Conservation (phyloP, 2,797 vertebrate genomes). For the Furcifer pardalis region DNA sequence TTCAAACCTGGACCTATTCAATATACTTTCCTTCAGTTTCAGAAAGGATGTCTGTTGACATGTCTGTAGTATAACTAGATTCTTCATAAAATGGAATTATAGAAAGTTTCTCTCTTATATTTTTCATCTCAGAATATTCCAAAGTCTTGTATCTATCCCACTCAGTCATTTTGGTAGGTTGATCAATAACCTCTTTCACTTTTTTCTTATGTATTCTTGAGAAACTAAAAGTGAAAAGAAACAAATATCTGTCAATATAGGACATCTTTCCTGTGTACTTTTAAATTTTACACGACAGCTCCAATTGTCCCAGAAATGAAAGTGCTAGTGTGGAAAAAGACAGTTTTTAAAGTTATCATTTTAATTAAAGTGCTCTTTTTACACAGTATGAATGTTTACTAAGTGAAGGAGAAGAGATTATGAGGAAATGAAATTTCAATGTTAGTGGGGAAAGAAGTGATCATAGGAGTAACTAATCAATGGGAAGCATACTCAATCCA, state of each 20-base stretch:
- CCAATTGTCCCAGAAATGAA: not conserved
- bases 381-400: not conserved
- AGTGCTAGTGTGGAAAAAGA: not conserved
- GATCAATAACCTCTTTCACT: slow-evolving; percentile 9
- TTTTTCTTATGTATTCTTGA: slow-evolving; percentile 15
- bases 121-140: not conserved
- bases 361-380: not conserved
- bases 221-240: slow-evolving; percentile 33
- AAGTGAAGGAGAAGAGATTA: not conserved
- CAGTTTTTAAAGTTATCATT: not conserved
- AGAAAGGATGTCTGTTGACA: not conserved
- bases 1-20: not conserved
- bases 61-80: not conserved
- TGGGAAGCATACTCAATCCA: not conserved
- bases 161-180: not conserved
- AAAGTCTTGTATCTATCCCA: not conserved
- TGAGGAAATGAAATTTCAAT: no score
- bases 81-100: slow-evolving; percentile 7
- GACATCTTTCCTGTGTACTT: not conserved
- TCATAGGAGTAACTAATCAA: not conserved
- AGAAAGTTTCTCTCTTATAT: slow-evolving; percentile 5
- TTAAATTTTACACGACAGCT: not conserved
- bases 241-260: not conserved
- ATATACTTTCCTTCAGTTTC: slow-evolving; percentile 32
- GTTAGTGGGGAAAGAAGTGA: not conserved